These are phyloP conservation scores for Cyaniris semiargus DNA, from an alignment of 2,888 invertebrate species.

Conservation along the genomic window DNA sequence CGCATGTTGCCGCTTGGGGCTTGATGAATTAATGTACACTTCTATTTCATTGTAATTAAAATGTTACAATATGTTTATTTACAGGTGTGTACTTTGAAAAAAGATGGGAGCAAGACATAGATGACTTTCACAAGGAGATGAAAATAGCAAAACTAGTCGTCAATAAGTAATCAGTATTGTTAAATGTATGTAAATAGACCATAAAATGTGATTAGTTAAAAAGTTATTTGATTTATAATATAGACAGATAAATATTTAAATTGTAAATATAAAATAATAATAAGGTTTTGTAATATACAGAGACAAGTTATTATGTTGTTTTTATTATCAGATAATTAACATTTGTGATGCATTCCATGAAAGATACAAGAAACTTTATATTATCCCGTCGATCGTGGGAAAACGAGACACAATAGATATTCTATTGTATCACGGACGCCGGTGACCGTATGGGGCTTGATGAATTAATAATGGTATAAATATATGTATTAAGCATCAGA, in stretches of 20 bases:
- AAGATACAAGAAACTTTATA: neutral
- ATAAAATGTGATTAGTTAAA: too few relatives aligned
- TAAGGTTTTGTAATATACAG: neutral
- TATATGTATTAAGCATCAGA: too few relatives aligned
- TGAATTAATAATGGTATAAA: too few relatives aligned
- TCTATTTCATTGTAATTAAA: neutral
- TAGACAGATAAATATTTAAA: constrained; percentile 1
- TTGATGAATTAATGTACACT: too few relatives aligned
- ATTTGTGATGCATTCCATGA: neutral
- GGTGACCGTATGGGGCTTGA: too few relatives aligned
- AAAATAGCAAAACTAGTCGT: constrained; percentile 82
- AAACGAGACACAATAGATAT: too few relatives aligned
- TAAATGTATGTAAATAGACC: neutral
- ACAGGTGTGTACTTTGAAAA: constrained; percentile 91
- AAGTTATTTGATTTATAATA: neutral
- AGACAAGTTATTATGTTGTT: neutral
- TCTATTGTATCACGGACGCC: too few relatives aligned
- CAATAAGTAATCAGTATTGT: neutral
- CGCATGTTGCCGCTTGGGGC: too few relatives aligned
- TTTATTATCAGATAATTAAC: neutral
- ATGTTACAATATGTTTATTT: constrained; percentile 38
- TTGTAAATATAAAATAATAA: too few relatives aligned
- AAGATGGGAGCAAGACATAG: constrained; percentile 93
- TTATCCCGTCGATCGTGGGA: too few relatives aligned
- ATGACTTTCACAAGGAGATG: constrained; percentile 89